Evolutionary conservation across 2,888 invertebrate species (phyloP), one percentile per base, ranked within the genome.

Genomic region (Phorcus lineatus): DNA sequence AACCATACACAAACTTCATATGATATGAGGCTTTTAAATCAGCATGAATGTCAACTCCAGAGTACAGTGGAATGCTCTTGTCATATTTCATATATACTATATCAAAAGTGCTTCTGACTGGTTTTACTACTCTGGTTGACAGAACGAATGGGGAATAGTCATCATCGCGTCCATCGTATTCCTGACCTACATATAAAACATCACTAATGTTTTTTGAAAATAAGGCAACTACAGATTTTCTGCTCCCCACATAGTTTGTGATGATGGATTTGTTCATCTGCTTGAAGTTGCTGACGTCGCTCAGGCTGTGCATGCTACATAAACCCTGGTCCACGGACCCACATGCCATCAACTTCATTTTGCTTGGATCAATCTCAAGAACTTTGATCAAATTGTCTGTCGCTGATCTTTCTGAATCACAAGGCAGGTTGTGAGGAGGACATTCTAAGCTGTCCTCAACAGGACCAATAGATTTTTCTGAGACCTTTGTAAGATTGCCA

Each of bases 1-100:
- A 92, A 0, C 89, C 88, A 75, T 89, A 85, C 17, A 92, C 83
- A 82, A 91, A 91, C 31, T 89, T 83, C 77, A 92, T 88, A 24
- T 81, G 78, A 76, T 83, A 85, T 0, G 31, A 78, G 0, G 57
- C 2, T 75, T 80, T 80, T 7, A 78, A n/a, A 0, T 16, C 9
- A 4, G 3, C 3, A 7, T 24, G 0, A 13, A 85, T 80, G 28
- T 83, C 83, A 7, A 84, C 55, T 0, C 75, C 83, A 13, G 84
- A 84, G 31, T 81, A 76, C 40, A 75, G 76, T 2, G 2, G 1
- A 1, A 70, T 1, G 0, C 2, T 47, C 1, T 6, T 11, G 36
- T 82, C 47, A 17, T 77, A 57, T 1, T 16, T 22, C 1, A 53
- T 13, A 19, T 81, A 83, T 2, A 77, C 47, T 19, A 85, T 77